These are phyloP conservation scores for Rhabdomys pumilio DNA, from an alignment of 2,797 vertebrate species.

Conservation along the genomic window DNA sequence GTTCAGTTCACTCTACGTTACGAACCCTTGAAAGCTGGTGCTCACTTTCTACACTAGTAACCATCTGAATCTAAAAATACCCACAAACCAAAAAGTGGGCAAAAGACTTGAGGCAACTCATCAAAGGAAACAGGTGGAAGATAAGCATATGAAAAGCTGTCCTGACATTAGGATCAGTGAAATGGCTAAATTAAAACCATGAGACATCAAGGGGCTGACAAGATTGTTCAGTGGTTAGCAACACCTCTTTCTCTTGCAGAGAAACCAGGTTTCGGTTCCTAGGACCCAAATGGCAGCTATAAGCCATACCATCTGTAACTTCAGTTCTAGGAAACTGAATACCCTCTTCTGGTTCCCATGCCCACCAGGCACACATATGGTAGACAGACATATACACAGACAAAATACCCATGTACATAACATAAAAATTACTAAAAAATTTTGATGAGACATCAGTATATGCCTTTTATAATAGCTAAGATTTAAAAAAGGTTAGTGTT, in stretches of 20 bases:
- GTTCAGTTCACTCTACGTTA: neutral
- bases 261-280: neutral
- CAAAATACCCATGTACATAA: neutral
- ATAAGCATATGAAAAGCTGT: constrained; percentile 25
- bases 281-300: neutral
- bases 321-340: neutral
- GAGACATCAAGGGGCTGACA: neutral
- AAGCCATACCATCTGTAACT: neutral
- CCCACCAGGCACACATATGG: neutral
- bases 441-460: neutral
- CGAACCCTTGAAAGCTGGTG: neutral
- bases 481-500: constrained; percentile 19
- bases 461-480: constrained; percentile 25
- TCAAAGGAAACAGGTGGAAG: neutral
- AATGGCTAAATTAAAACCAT: neutral
- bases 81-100: neutral
- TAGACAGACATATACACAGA: neutral
- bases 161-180: neutral
- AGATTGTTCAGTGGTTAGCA: neutral
- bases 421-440: neutral
- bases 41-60: neutral
- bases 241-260: neutral
- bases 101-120: constrained; percentile 10
- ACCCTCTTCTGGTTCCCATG: neutral
- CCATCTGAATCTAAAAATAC: neutral